Percentiles rank a stretch among this genome's conserved stretches.
Conservation (phyloP, 1,140 invertebrate genomes). For the Hormaphis cornu region DNA sequence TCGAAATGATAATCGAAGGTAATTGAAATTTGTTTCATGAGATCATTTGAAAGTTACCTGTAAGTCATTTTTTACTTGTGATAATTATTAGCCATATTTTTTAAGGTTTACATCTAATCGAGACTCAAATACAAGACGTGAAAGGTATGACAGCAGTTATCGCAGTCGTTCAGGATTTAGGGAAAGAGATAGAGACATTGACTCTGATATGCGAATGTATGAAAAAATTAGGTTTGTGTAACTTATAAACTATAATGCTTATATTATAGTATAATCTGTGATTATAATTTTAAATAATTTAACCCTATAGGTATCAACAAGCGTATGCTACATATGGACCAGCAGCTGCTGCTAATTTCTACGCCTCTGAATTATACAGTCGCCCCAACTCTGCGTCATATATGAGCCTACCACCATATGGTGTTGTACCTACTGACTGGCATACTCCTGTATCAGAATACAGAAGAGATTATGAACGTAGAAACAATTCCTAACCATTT, state of each 20-base stretch:
- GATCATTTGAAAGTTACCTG: not conserved
- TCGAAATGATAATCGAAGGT: slow-evolving; percentile 7
- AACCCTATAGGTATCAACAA: slow-evolving; percentile 12
- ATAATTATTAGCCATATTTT: not conserved
- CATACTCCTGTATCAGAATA: slow-evolving; percentile 16
- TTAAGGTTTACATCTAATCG: slow-evolving; percentile 24
- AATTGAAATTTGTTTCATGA: not conserved
- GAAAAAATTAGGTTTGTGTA: slow-evolving; percentile 22
- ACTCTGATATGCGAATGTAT: slow-evolving; percentile 28
- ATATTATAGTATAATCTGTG: not conserved
- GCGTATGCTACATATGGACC: slow-evolving; percentile 18
- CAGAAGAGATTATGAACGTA: slow-evolving; percentile 21
- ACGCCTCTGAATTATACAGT: slow-evolving; percentile 5
- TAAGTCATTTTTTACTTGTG: not conserved
- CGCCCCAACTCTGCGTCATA: slow-evolving; percentile 3
- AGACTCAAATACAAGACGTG: not conserved
- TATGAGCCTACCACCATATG: not conserved
- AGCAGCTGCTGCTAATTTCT: slow-evolving; percentile 21
- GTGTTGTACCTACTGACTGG: slow-evolving; percentile 6
- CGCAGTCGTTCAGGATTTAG: slow-evolving; percentile 8
- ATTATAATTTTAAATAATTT: not conserved
- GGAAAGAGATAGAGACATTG: slow-evolving; percentile 12
- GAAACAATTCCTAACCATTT: slow-evolving; percentile 28
- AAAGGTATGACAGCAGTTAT: slow-evolving; percentile 15
- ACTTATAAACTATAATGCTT: not conserved